A percentile compares a stretch with the other conserved stretches of the same genome.
Conservation (phyloP, 2,113 vertebrate genomes). For the Bombycilla garrulus region DNA sequence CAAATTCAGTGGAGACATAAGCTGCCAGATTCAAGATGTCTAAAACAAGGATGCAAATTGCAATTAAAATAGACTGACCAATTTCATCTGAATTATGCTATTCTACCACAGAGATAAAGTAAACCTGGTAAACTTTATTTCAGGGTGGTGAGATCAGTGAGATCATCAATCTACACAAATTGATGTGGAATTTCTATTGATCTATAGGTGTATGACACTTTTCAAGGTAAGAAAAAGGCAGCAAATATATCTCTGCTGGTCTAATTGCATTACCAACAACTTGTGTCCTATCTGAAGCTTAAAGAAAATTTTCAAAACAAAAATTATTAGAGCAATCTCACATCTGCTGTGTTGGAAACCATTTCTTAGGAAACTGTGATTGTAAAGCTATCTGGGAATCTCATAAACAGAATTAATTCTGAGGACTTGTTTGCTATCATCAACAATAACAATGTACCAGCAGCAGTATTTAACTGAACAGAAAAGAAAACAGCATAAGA, state of each 20-base stretch:
- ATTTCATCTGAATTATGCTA: neutral
- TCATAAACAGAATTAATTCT: neutral
- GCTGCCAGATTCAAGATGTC: neutral
- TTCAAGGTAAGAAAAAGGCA: neutral
- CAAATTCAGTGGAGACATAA: neutral
- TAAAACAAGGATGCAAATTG: neutral
- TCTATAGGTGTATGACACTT: neutral
- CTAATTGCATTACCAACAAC: neutral
- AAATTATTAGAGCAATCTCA: conserved; percentile 1
- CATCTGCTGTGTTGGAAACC: conserved; percentile 10
- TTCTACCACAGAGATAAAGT: neutral
- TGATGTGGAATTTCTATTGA: neutral
- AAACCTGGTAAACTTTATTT: neutral
- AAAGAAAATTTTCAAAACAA: neutral
- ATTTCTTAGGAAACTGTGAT: neutral
- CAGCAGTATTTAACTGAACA: neutral
- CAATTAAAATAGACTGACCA: neutral
- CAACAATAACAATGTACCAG: neutral
- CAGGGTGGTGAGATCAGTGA: neutral
- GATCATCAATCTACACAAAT: neutral
- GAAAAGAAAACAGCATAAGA: neutral
- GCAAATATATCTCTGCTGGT: neutral
- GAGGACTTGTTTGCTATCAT: neutral
- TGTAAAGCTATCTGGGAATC: neutral
- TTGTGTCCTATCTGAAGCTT: neutral